Conservation (phyloP, 2,888 invertebrate genomes). For the Endomychus coccineus region DNA sequence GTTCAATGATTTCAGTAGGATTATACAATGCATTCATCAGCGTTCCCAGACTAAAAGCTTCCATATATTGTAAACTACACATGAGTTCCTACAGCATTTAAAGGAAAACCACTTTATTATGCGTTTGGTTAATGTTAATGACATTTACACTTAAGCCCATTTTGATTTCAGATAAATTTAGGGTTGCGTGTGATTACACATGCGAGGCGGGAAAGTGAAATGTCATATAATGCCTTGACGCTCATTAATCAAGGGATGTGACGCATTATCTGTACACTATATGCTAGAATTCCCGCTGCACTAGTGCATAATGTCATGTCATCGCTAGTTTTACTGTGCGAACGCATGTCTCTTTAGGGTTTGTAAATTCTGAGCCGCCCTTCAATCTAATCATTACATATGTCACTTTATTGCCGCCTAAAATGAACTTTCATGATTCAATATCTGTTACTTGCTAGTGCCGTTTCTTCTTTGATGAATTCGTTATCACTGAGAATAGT, state of each 20-base stretch:
- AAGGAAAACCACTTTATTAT: conserved; percentile 19
- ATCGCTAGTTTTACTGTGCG: conserved; percentile 24
- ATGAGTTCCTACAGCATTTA: conserved; percentile 4
- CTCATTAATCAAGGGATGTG: conserved; percentile 39
- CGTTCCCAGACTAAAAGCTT: conserved; percentile 13
- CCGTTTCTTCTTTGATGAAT: too few species aligned
- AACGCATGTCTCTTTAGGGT: conserved; percentile 14
- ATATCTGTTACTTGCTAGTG: too few species aligned
- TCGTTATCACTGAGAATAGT: too few species aligned
- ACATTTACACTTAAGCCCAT: conserved; percentile 29
- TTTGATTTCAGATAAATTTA: conserved; percentile 27
- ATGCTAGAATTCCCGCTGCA: conserved; percentile 17
- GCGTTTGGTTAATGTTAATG: conserved; percentile 28
- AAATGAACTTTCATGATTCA: conserved; percentile 8
- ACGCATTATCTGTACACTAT: conserved; percentile 31
- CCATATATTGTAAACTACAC: conserved; percentile 7
- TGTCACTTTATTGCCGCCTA: conserved; percentile 9
- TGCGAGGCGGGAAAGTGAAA: conserved; percentile 29
- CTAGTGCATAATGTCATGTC: conserved; percentile 34
- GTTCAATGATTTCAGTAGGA: too few species aligned
- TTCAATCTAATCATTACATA: conserved; percentile 6
- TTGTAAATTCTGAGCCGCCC: conserved; percentile 11
- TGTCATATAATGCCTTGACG: conserved; percentile 32
- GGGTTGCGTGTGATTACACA: conserved; percentile 27
- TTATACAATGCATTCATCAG: conserved; percentile 9